Evolutionary conservation across 2,113 vertebrate genomes (phyloP).

Genomic region (Struthio camelus): DNA sequence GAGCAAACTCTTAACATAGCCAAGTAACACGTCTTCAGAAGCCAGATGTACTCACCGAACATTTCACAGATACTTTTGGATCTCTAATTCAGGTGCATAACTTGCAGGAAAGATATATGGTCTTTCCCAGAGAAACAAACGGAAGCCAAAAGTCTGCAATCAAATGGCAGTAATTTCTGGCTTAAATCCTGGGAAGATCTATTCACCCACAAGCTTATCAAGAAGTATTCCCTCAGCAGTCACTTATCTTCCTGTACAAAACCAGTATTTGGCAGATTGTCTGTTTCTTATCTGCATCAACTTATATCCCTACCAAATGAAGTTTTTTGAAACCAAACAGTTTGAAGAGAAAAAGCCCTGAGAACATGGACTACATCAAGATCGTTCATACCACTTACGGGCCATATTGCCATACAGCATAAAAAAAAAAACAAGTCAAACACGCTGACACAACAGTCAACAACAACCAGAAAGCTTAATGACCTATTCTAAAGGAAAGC

Average conservation of each 20-base stretch:
- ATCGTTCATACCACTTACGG: background rate
- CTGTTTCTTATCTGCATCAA: background rate
- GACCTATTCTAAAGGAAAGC: background rate
- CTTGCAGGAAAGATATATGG: background rate
- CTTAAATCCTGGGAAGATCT: conserved; percentile 15
- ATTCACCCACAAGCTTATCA: conserved; percentile 26
- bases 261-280: background rate
- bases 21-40: background rate
- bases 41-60: background rate
- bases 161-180: background rate
- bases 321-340: background rate
- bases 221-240: background rate
- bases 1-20: background rate
- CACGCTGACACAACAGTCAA: background rate
- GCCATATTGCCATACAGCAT: background rate
- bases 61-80: background rate
- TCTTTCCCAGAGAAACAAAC: background rate
- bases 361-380: background rate
- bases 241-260: conserved; percentile 22
- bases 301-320: background rate
- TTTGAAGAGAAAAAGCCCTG: background rate
- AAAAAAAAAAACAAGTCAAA: background rate
- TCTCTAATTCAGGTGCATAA: background rate
- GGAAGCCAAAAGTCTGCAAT: background rate
- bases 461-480: background rate